Percentiles rank a stretch among this genome's conserved stretches.
Evolutionary conservation across 2,797 vertebrate genomes (phyloP).

Genomic region (Siniperca obscura): DNA sequence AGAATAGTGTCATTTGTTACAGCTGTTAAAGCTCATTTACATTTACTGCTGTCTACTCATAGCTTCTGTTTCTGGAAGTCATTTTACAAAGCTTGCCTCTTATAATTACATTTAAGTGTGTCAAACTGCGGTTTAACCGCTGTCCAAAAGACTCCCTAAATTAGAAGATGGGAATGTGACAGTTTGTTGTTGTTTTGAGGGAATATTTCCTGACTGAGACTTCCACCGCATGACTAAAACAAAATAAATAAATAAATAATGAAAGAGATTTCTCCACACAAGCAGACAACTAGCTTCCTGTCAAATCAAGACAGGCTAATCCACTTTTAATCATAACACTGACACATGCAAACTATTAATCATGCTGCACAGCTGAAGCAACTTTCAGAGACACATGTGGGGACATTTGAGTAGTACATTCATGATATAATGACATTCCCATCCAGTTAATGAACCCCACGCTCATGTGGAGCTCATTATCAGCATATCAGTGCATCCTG

Average conservation of each 20-base stretch:
- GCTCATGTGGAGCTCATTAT: slow-evolving; percentile 10
- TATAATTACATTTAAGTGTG: slow-evolving; percentile 12
- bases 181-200: background rate
- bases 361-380: background rate
- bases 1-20: background rate
- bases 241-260: background rate
- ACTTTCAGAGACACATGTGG: background rate
- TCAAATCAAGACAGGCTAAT: slow-evolving; percentile 23
- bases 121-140: background rate
- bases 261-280: background rate
- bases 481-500: slow-evolving; percentile 8
- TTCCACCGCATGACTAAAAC: background rate
- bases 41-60: background rate
- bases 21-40: background rate
- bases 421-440: slow-evolving; percentile 11
- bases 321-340: slow-evolving; percentile 14
- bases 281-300: slow-evolving; percentile 13
- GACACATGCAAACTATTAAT: slow-evolving; percentile 1
- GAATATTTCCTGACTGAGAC: slow-evolving; percentile 9
- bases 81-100: background rate
- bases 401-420: background rate
- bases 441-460: slow-evolving; percentile 11
- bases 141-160: background rate
- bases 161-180: background rate
- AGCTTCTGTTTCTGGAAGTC: background rate